Evolutionary conservation across 2,113 vertebrate genomes (phyloP).

Genomic region (Antechinus flavipes): DNA sequence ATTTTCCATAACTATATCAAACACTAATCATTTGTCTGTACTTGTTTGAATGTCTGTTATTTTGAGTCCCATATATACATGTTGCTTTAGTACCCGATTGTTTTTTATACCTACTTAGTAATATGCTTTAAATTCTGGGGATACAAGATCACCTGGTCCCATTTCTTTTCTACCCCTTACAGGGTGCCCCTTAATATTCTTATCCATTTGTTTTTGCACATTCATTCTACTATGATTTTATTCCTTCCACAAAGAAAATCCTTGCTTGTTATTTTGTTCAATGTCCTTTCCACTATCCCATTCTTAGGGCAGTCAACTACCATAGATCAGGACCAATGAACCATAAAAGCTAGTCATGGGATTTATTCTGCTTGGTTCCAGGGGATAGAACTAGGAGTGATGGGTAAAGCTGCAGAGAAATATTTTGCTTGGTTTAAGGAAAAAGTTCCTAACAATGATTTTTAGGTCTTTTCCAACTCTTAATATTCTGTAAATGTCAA

Average conservation of each 20-base stretch:
- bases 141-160: neutral
- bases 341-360: neutral
- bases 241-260: neutral
- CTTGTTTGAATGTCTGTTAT: neutral
- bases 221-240: neutral
- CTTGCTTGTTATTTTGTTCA: neutral
- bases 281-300: neutral
- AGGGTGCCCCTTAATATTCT: neutral
- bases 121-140: neutral
- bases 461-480: neutral
- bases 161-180: neutral
- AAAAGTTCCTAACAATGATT: neutral
- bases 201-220: neutral
- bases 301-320: neutral
- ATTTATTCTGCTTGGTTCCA: neutral
- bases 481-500: neutral
- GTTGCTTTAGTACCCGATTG: neutral
- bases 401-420: neutral
- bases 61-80: neutral
- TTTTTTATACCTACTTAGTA: neutral
- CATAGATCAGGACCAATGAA: neutral
- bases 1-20: neutral
- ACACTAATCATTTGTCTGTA: neutral
- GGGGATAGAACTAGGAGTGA: neutral
- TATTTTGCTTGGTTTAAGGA: neutral